Evolutionary conservation across 2,888 invertebrate species (phyloP).

Genomic region (Dicranocentrus wangi): DNA sequence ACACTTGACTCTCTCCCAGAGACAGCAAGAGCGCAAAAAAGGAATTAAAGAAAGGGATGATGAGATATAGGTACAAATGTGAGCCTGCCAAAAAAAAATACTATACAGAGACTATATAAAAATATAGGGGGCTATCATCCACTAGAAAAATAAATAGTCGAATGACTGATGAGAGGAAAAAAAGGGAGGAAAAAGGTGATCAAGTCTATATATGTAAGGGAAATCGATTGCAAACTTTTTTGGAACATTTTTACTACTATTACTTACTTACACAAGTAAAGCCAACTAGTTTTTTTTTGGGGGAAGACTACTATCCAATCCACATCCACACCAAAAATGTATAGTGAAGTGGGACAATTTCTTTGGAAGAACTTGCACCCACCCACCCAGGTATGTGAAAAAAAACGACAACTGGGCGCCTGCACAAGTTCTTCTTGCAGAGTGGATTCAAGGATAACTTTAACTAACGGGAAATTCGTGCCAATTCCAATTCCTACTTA

Average conservation of each 20-base stretch:
- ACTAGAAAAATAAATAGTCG: conserved; percentile 40
- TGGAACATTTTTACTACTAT: too few relatives aligned
- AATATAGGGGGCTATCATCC: too few relatives aligned
- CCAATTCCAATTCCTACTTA: too few relatives aligned
- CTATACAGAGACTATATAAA: too few relatives aligned
- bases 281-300: conserved; percentile 2
- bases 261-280: neutral
- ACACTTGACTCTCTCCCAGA: conserved; percentile 28
- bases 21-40: neutral
- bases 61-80: conserved; percentile 29
- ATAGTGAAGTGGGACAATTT: neutral
- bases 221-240: conserved; percentile 41
- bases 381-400: too few relatives aligned
- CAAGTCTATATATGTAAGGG: conserved; percentile 5
- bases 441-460: too few relatives aligned
- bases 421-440: too few relatives aligned
- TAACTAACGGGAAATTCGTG: too few relatives aligned
- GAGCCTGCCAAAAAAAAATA: conserved; percentile 5
- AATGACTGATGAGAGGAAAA: conserved; percentile 38
- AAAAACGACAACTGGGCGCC: too few relatives aligned
- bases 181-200: conserved; percentile 19
- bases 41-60: conserved; percentile 32
- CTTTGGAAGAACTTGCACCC: too few relatives aligned
- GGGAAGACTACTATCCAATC: too few relatives aligned
- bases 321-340: too few relatives aligned